These are phyloP conservation scores for Aegithalos caudatus DNA, from an alignment of 2,113 vertebrate species.

Conservation along the genomic window DNA sequence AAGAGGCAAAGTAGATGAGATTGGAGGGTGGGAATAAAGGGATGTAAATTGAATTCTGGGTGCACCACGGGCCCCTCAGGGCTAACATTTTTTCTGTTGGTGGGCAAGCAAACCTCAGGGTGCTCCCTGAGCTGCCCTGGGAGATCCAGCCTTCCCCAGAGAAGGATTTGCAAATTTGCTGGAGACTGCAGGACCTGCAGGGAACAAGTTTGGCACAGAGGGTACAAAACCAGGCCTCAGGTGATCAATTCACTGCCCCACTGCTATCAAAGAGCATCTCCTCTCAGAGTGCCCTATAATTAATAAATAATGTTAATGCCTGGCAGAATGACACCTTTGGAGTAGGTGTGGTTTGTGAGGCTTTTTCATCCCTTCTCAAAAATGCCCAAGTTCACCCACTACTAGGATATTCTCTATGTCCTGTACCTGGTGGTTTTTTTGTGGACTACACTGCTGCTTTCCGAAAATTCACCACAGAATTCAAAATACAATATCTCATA, in stretches of 20 bases:
- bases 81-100: neutral
- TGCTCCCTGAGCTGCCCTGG: neutral
- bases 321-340: neutral
- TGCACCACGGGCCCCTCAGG: neutral
- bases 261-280: neutral
- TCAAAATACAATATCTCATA: neutral
- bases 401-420: neutral
- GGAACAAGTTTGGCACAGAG: neutral
- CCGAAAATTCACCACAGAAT: neutral
- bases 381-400: neutral
- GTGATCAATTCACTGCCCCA: accelerated
- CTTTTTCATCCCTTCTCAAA: neutral
- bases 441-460: neutral
- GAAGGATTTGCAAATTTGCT: neutral
- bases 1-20: neutral
- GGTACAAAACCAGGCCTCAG: neutral
- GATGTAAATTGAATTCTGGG: neutral
- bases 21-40: neutral
- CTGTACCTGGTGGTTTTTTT: neutral
- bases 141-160: neutral
- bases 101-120: neutral
- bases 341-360: too few relatives aligned
- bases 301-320: neutral
- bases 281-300: accelerated
- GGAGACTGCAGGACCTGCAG: accelerated